A percentile compares a stretch with the other conserved stretches of the same genome.
Evolutionary conservation across 2,888 invertebrate genomes (phyloP).

Genomic region (Drosophila nr. fundita): DNA sequence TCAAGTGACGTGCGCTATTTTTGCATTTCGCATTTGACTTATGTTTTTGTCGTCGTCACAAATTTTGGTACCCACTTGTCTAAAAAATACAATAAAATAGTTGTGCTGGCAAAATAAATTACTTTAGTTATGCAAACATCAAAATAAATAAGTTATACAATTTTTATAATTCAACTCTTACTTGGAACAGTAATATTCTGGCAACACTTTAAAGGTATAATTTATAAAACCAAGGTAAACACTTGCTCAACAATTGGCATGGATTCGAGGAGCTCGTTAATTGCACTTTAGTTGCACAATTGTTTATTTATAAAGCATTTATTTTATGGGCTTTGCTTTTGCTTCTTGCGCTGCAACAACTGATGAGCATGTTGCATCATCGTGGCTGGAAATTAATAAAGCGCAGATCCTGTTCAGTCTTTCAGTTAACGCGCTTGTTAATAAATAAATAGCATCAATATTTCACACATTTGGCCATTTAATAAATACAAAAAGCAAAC

Average conservation of each 20-base stretch:
- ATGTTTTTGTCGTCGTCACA: constrained; percentile 29
- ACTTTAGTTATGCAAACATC: not conserved
- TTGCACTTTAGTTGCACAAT: not conserved
- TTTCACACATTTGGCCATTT: constrained; percentile 57
- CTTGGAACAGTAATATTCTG: not conserved
- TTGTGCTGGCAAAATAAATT: not conserved
- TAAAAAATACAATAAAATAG: not conserved
- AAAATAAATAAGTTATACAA: not conserved
- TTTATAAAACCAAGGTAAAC: not conserved
- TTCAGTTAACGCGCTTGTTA: constrained; percentile 45
- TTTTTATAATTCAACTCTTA: not conserved
- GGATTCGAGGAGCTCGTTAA: constrained; percentile 3
- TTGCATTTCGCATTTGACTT: not conserved
- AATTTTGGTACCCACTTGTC: constrained; percentile 21
- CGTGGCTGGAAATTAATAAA: constrained; percentile 43
- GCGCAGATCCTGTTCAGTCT: constrained; percentile 19
- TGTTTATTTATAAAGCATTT: constrained; percentile 6
- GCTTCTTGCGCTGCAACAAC: constrained; percentile 18
- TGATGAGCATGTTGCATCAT: constrained; percentile 24
- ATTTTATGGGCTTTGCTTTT: not conserved
- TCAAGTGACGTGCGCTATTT: constrained; percentile 43
- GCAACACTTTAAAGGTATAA: not conserved
- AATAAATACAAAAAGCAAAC: constrained; percentile 45
- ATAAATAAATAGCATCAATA: constrained; percentile 63
- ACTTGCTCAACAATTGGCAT: not conserved